Evolutionary conservation across 2,797 vertebrate genomes (phyloP).

Genomic region (Chromis chromis): DNA sequence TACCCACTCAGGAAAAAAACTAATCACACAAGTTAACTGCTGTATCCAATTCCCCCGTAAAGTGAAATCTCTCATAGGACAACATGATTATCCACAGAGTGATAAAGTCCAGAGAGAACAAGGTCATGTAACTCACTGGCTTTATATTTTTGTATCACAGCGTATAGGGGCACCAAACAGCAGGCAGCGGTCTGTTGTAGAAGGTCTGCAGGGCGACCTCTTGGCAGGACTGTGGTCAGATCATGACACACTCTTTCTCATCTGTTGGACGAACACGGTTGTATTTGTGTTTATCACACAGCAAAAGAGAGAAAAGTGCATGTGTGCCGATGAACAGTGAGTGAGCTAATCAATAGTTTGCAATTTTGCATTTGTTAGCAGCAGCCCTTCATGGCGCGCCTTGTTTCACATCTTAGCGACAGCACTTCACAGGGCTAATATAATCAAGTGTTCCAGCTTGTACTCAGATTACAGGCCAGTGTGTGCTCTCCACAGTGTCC

Average conservation of each 20-base stretch:
- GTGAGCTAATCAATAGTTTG: conserved; percentile 52
- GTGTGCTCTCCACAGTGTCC: conserved; percentile 50
- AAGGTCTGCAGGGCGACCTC: conserved; percentile 4
- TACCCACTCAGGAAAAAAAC: conserved; percentile 56
- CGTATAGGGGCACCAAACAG: neutral
- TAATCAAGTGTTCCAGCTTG: conserved; percentile 45
- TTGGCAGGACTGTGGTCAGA: conserved; percentile 4
- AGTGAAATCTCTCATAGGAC: conserved; percentile 34
- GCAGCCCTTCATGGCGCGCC: conserved; percentile 5
- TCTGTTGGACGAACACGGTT: conserved; percentile 5
- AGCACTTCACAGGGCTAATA: conserved; percentile 40
- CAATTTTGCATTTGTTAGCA: conserved; percentile 45
- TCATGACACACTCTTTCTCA: conserved; percentile 6
- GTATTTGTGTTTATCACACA: neutral
- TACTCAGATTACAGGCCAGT: conserved; percentile 49
- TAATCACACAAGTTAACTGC: conserved; percentile 42
- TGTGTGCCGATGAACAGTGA: conserved; percentile 19
- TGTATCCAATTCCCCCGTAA: conserved; percentile 42
- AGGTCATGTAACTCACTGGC: neutral
- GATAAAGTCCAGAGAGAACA: conserved; percentile 9
- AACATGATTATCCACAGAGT: conserved; percentile 18
- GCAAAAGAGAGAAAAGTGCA: neutral
- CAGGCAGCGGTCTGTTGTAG: conserved; percentile 7
- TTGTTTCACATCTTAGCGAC: conserved; percentile 35
- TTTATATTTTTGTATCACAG: neutral